These are phyloP conservation scores for Lophotriccus pileatus DNA, from an alignment of 2,797 vertebrate species.

Conservation along the genomic window DNA sequence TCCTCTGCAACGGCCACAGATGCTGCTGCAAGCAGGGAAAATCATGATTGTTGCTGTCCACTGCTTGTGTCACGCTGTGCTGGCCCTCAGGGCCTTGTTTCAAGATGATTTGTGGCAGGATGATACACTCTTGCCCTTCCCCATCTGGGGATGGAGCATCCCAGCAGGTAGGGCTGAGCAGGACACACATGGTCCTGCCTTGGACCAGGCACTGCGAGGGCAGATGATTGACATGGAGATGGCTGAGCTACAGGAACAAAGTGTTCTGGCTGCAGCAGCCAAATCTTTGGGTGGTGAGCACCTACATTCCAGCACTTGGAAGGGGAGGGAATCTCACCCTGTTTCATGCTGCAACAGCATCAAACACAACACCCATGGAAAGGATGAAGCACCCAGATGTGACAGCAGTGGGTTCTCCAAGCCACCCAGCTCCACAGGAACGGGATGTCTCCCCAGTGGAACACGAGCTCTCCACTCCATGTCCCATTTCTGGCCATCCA, in stretches of 20 bases:
- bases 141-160: neutral
- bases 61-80: neutral
- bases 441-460: fast-evolving
- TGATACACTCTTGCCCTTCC: fast-evolving
- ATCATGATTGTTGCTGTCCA: neutral
- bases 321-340: neutral
- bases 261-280: neutral
- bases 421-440: neutral
- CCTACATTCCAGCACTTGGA: neutral
- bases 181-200: neutral
- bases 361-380: neutral
- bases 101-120: neutral
- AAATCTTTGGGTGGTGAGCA: neutral
- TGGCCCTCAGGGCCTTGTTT: neutral
- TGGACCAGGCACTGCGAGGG: neutral
- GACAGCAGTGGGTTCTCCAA: neutral
- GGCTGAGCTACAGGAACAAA: neutral
- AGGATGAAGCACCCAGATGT: neutral
- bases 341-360: neutral
- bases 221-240: neutral
- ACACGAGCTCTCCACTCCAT: neutral
- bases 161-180: neutral
- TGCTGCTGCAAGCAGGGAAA: neutral
- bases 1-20: neutral
- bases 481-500: neutral